phyloP scores from a whole-genome alignment of 2,888 invertebrate genomes.

The Trissonchulus latispiculum region DNA sequence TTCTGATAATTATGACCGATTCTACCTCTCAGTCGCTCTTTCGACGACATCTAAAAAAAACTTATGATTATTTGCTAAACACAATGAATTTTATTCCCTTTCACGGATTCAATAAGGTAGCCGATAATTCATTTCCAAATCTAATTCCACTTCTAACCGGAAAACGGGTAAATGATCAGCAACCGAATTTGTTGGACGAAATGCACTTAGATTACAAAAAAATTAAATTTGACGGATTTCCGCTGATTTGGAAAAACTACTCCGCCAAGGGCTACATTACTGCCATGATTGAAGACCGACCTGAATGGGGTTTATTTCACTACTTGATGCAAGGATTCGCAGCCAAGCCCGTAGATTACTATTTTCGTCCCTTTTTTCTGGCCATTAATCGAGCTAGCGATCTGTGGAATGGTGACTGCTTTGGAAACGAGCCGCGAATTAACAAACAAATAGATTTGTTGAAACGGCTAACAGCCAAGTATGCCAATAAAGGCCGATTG shows the following conservation, averaged over 20 bases:
- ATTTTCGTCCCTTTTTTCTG: slow-evolving; percentile 11
- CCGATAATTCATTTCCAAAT: slow-evolving; percentile 21
- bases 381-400: not conserved
- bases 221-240: slow-evolving; percentile 15
- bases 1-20: not conserved
- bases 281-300: slow-evolving; percentile 16
- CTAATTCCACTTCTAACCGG: slow-evolving; percentile 16
- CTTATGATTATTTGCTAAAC: not conserved
- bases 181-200: not conserved
- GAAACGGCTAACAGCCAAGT: not conserved
- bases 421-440: not conserved
- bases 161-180: not conserved
- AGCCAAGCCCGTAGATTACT: slow-evolving; percentile 5
- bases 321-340: not conserved
- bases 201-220: too few relatives aligned
- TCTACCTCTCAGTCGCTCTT: not conserved
- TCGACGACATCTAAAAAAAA: not conserved
- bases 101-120: slow-evolving; percentile 15
- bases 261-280: slow-evolving; percentile 11
- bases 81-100: not conserved
- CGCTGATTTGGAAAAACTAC: slow-evolving; percentile 18
- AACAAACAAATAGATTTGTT: not conserved
- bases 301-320: slow-evolving; percentile 21
- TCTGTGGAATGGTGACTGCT: not conserved
- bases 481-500: not conserved